phyloP scores from a whole-genome alignment of 2,888 invertebrate genomes.

The Parelbella ahira region DNA sequence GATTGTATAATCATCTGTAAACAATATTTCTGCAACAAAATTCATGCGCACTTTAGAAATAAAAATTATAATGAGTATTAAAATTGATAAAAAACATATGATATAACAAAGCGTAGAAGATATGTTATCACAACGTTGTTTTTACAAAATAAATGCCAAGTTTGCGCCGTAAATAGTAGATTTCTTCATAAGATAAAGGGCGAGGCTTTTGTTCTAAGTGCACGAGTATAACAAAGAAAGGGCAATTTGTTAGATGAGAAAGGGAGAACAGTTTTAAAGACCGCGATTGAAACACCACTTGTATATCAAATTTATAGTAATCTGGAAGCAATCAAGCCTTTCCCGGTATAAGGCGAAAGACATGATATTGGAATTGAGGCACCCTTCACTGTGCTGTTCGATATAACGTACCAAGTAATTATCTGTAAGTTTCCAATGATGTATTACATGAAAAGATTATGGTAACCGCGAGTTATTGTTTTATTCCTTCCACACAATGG shows the following conservation, averaged over 20 bases:
- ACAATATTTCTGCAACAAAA: too few relatives aligned
- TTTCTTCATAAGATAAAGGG: conserved; percentile 35
- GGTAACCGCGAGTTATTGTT: too few relatives aligned
- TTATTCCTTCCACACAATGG: too few relatives aligned
- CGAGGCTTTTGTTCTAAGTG: conserved; percentile 44
- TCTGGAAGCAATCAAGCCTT: conserved; percentile 70
- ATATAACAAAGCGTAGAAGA: too few relatives aligned
- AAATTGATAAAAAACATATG: too few relatives aligned
- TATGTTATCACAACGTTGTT: background rate
- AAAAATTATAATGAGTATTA: too few relatives aligned
- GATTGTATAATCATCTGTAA: too few relatives aligned
- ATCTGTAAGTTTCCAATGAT: conserved; percentile 18
- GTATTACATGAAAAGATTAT: conserved; percentile 17
- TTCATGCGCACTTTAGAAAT: too few relatives aligned
- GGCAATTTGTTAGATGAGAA: conserved; percentile 73
- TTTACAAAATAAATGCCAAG: conserved; percentile 18
- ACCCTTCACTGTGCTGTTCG: conserved; percentile 49
- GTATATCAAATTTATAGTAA: conserved; percentile 77
- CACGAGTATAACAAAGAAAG: conserved; percentile 68
- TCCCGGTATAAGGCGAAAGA: conserved; percentile 65
- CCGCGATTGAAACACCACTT: conserved; percentile 64
- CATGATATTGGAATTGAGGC: conserved; percentile 63
- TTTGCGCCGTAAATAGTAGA: conserved; percentile 28
- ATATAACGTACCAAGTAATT: conserved; percentile 19
- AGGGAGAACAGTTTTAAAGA: conserved; percentile 76